phyloP scores from a whole-genome alignment of 2,888 invertebrate genomes.

The Arge pagana region DNA sequence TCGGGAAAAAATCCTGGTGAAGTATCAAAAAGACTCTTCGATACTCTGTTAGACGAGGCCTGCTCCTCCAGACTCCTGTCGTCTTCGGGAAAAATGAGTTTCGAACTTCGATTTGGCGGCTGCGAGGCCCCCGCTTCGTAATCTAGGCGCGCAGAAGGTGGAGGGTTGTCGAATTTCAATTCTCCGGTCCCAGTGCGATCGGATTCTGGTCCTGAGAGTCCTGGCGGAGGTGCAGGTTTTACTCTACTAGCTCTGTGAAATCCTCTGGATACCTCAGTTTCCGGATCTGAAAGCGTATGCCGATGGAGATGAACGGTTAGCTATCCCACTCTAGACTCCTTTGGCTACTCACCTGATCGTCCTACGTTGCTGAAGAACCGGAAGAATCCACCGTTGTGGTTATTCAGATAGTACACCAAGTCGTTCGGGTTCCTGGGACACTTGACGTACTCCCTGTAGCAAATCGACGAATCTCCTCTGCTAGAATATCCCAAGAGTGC shows the following conservation, averaged over 20 bases:
- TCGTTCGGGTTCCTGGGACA: slow-evolving; percentile 77
- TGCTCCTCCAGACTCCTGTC: neutral
- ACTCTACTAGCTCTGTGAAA: slow-evolving; percentile 16
- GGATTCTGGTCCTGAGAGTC: slow-evolving; percentile 35
- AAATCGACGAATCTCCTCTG: slow-evolving; percentile 65
- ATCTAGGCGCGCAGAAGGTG: slow-evolving; percentile 18
- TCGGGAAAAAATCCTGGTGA: slow-evolving; percentile 10
- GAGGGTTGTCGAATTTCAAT: slow-evolving; percentile 54
- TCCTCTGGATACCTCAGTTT: slow-evolving; percentile 13
- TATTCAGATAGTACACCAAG: slow-evolving; percentile 79
- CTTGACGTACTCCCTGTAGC: slow-evolving; percentile 70
- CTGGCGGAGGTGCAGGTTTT: slow-evolving; percentile 27
- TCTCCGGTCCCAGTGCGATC: slow-evolving; percentile 63
- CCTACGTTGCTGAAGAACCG: slow-evolving; percentile 66
- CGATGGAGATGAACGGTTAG: neutral
- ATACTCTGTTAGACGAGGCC: slow-evolving; percentile 25
- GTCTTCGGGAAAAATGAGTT: slow-evolving; percentile 29
- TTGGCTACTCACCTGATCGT: neutral
- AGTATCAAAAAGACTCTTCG: slow-evolving; percentile 26
- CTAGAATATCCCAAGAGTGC: slow-evolving; percentile 75
- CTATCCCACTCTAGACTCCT: neutral
- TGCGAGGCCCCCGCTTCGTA: slow-evolving; percentile 19
- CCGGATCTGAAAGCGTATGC: neutral
- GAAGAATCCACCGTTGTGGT: slow-evolving; percentile 85
- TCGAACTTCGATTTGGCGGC: slow-evolving; percentile 20